phyloP scores from a whole-genome alignment of 2,797 vertebrate species.

The Chelidonichthys spinosus region DNA sequence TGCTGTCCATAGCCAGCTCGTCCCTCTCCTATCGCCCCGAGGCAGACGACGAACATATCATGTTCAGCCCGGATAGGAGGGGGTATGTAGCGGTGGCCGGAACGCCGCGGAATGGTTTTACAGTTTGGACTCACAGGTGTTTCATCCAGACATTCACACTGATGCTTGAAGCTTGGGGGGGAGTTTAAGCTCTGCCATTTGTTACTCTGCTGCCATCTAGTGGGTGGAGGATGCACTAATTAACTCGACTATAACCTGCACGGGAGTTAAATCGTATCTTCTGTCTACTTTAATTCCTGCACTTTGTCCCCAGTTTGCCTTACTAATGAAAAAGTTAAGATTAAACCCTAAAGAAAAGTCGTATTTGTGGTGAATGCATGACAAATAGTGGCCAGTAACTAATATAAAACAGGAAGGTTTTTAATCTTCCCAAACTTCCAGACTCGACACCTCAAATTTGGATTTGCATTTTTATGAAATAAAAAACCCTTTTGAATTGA shows the following conservation, averaged over 20 bases:
- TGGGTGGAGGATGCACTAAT: constrained; percentile 4
- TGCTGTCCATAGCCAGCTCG: constrained; percentile 94
- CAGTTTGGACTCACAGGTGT: constrained; percentile 72
- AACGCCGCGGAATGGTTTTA: constrained; percentile 67
- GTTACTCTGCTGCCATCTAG: not conserved
- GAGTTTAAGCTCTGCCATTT: constrained; percentile 14
- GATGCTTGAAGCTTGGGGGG: constrained; percentile 21
- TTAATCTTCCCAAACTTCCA: not conserved
- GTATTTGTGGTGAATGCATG: not conserved
- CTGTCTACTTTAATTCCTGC: not conserved
- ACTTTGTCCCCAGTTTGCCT: not conserved
- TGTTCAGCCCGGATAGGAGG: constrained; percentile 94
- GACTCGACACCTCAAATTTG: too few species aligned
- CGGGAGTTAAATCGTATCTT: not conserved
- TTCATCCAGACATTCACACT: constrained; percentile 59
- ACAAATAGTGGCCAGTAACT: not conserved
- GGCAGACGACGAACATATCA: constrained; percentile 93
- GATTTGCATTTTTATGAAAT: not conserved
- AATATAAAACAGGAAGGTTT: not conserved
- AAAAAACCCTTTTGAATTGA: not conserved
- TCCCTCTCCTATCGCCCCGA: constrained; percentile 92
- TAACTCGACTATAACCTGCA: not conserved
- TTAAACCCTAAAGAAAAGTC: not conserved
- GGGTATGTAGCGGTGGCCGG: constrained; percentile 85
- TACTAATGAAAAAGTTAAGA: not conserved